Base-by-base conservation (phyloP, 2,888 invertebrate species). In the Acanthosepion esculentum region DNA sequence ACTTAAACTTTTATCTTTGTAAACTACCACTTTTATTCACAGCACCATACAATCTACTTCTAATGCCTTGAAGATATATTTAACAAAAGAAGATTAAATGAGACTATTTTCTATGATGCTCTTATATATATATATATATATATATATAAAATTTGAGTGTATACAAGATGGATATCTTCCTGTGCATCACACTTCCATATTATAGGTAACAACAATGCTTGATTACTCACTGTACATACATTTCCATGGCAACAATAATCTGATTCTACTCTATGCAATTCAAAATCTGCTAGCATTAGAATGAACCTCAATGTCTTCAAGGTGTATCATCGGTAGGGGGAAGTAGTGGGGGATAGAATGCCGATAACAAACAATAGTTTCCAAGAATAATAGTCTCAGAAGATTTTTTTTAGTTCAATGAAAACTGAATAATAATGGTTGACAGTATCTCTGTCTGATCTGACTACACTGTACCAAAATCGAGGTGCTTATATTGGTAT, bases 201-300 rank as follows among this genome's bases (percentile, higher is more conserved):
- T 12, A 78, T 78, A 78, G 78, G n/a, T n/a, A 78, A n/a, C 78
- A n/a, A 78, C 78, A n/a, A n/a, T n/a, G 78, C 78, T 78, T 78
- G n/a, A 78, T 78, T 33, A 33, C 78, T 78, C 78, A 78, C 78
- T 15, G 78, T 33, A 78, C 78, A n/a, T 78, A n/a, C n/a, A n/a
- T 78, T 78, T 78, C 78, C 78, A 78, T 78, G 78, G 33, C 78
- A 78, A 78, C 33, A 33, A 78, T 78, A 78, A 78, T 78, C 78
- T 78, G 78, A n/a, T 78, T 78, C 78, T n/a, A 33, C 78, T 78
- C n/a, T n/a, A n/a, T 33, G 33, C 78, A n/a, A 78, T n/a, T 78
- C 78, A 78, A 78, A 78, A 78, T 78, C 78, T 78, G n/a, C 12
- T 15, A 0, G n/a, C 78, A 78, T n/a, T 33, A 78, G 18, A n/a